Evolutionary conservation across 2,113 vertebrate species (phyloP).

Genomic region (Balaeniceps rex): DNA sequence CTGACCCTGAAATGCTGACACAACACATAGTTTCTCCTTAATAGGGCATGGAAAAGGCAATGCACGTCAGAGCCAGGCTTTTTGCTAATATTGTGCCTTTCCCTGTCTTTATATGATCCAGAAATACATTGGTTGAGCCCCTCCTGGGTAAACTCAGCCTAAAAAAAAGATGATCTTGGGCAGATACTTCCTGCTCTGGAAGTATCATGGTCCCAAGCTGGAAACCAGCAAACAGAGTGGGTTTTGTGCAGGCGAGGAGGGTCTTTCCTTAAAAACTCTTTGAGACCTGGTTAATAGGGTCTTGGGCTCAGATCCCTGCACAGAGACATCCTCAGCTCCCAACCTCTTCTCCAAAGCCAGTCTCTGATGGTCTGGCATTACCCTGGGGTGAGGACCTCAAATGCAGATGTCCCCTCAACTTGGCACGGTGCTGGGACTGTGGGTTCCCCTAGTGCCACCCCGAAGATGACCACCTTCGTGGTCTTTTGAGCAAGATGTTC

Average conservation of each 20-base stretch:
- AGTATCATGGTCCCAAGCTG: not conserved
- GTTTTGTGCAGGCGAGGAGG: not conserved
- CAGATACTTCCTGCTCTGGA: not conserved
- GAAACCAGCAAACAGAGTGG: not conserved
- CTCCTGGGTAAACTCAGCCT: not conserved
- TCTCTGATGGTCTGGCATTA: not conserved
- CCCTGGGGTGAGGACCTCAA: not conserved
- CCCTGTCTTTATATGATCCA: not conserved
- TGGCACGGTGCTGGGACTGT: fast-evolving
- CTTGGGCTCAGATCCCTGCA: not conserved
- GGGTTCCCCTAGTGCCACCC: not conserved
- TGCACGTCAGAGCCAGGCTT: not conserved
- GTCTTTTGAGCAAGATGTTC: not conserved
- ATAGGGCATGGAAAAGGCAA: not conserved
- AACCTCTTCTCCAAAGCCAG: not conserved
- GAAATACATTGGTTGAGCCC: not conserved
- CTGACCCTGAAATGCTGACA: conserved; percentile 21
- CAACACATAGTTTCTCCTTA: conserved; percentile 42
- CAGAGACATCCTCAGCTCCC: not conserved
- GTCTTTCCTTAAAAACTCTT: not conserved
- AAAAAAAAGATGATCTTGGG: not conserved
- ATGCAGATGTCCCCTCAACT: not conserved
- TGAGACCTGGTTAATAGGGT: not conserved
- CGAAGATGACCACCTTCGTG: not conserved
- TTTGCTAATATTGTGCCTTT: not conserved